These are phyloP conservation scores for Agonopterix alstromeriana DNA, from an alignment of 2,888 invertebrate species.

Conservation along the genomic window DNA sequence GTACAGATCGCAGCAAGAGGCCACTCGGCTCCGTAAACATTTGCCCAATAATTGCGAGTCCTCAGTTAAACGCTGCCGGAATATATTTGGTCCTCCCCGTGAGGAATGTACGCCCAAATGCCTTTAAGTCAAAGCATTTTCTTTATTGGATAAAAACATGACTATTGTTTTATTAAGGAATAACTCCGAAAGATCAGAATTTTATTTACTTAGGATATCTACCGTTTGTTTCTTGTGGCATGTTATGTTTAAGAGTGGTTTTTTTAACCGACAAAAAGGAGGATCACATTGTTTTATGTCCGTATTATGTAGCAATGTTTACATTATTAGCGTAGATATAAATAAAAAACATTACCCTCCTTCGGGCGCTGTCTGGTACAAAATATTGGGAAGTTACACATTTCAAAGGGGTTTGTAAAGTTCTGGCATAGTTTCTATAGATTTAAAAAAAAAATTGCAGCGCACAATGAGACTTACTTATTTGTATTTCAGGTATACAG, in stretches of 20 bases:
- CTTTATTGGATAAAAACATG: conserved; percentile 62
- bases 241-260: background rate
- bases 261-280: too few relatives aligned
- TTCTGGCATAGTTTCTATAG: too few relatives aligned
- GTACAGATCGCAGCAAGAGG: conserved; percentile 45
- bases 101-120: conserved; percentile 45
- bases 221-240: background rate
- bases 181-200: conserved; percentile 28
- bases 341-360: too few relatives aligned
- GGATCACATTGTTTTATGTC: too few relatives aligned
- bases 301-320: too few relatives aligned
- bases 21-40: conserved; percentile 64
- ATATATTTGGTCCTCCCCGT: conserved; percentile 48
- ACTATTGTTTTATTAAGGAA: conserved; percentile 61
- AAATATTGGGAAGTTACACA: too few relatives aligned
- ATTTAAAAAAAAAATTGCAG: too few relatives aligned
- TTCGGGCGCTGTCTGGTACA: too few relatives aligned
- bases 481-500: too few relatives aligned
- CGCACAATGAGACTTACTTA: too few relatives aligned
- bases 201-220: background rate
- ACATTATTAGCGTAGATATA: too few relatives aligned
- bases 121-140: conserved; percentile 58
- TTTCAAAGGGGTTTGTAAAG: too few relatives aligned
- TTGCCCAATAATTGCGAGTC: conserved; percentile 71
- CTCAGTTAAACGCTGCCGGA: conserved; percentile 55